Evolutionary conservation across 1,140 invertebrate genomes (phyloP), one percentile per base, ranked within the genome.

Genomic region (Colletes gigas): DNA sequence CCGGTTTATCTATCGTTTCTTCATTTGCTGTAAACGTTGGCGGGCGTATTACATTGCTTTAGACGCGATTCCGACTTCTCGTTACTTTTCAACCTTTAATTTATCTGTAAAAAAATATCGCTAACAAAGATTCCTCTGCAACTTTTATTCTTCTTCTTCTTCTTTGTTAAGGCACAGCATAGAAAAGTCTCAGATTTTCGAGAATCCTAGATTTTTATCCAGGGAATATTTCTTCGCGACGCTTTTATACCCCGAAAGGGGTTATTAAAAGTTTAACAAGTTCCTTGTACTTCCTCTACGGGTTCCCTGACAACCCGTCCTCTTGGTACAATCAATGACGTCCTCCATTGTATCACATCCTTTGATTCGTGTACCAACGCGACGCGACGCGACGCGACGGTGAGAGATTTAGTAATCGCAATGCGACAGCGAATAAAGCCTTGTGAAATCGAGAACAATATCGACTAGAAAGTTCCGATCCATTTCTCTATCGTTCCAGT

Each of bases 181-280:
- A 30, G 30, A 30, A 30, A 30, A 30, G 30, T 30, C 30, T 30
- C 30, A 30, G 30, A 30, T 30, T 30, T 30, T 30, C 30, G 30
- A 30, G 21, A 72, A 44, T 71, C 54, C 7, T 60, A 41, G 60
- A 54, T 44, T 55, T 68, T 21, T 50, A 47, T 50, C 12, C 2
- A 0, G 30, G 14, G 47, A 67, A 54, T 67, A 67, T 52, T 17
- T 67, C 55, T 55, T 17, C 62, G 17, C 15, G 3, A 4, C 7
- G 60, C 21, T 54, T 75, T 55, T 67, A n/a, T 75, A n/a, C n/a
- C n/a, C 14, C n/a, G 17, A 52, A 68, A 76, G 39, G 63, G 3
- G 52, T 68, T 68, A 76, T 76, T 68, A 76, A 68, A 76, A 76
- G 50, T 76, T 67, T 57, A 68, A 57, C 41, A 30, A 76, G 52